phyloP scores from a whole-genome alignment of 1,140 invertebrate genomes.

The Physella acuta region DNA sequence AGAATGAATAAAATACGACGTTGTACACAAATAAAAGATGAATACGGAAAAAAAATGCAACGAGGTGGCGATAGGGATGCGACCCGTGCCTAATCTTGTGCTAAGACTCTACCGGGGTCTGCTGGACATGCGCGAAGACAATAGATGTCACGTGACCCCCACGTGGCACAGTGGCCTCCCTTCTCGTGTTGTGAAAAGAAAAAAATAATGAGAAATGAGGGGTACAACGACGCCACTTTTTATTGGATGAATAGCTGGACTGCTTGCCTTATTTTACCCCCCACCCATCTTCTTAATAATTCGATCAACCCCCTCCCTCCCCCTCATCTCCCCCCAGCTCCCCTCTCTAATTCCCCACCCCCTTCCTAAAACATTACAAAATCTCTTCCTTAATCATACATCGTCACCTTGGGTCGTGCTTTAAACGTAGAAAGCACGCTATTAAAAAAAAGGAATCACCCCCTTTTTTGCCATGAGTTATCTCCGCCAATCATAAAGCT shows the following conservation, averaged over 20 bases:
- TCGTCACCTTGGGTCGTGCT: too few species aligned
- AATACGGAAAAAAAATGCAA: not conserved
- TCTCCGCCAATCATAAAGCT: too few species aligned
- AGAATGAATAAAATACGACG: not conserved
- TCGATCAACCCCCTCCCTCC: not conserved
- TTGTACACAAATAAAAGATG: not conserved
- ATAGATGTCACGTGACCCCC: conserved; percentile 14
- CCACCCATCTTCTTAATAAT: not conserved
- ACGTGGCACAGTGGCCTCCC: not conserved
- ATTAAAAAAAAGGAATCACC: too few species aligned
- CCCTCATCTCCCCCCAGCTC: not conserved
- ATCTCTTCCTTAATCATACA: too few species aligned
- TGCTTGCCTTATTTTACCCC: not conserved
- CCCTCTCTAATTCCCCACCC: not conserved
- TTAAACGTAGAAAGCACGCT: too few species aligned
- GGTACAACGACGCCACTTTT: too few species aligned
- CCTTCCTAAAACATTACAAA: not conserved
- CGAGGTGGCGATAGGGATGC: conserved; percentile 10
- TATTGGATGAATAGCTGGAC: not conserved
- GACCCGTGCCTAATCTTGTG: conserved; percentile 22
- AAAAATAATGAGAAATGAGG: conserved; percentile 14
- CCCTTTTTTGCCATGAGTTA: too few species aligned
- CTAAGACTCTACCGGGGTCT: not conserved
- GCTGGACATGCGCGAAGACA: conserved; percentile 16
- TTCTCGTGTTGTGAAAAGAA: conserved; percentile 2